Evolutionary conservation across 2,888 invertebrate species (phyloP), one percentile per base, ranked within the genome.

Genomic region (Cactoblastis cactorum): DNA sequence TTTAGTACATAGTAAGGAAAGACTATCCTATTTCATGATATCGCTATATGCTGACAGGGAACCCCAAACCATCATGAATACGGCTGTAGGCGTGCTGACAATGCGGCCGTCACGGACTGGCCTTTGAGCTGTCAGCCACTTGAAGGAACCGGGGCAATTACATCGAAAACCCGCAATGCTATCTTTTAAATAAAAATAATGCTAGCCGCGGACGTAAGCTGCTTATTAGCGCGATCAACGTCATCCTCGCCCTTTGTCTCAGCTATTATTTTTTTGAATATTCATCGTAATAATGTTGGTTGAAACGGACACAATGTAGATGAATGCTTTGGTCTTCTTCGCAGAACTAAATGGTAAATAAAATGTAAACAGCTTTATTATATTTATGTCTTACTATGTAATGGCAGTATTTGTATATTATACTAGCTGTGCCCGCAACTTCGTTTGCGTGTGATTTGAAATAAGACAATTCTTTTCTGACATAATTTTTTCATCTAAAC

Each of bases 71-170:
- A 81, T 79, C 75, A 82, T 85, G 83, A 87, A 89, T 87, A 84
- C 82, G 81, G 85, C 77, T 74, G 83, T 86, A 79, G 85, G 86
- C 85, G 86, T 81, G 72, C 80, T 74, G 80, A 89, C 88, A 89
- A 89, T 88, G 81, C 83, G 81, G 74, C 77, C 79, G 88, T 88
- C 88, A 87, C 70, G 61, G 77, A 65, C 74, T 74, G 78, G 70
- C 86, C 86, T 89, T 89, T 89, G 86, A 89, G 85, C 83, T 89
- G 88, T 89, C 89, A 88, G 75, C 55, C 71, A 63, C 77, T 81
- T 85, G 83, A 88, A 88, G 85, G 69, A 85, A 87, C 82, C 84
- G 77, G 87, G 86, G 87, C 88, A 88, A 89, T 88, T 89, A 88
- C 83, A 87, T 84, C 84, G 87, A 84, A 87, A 86, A 79, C 78